Evolutionary conservation across 1,140 invertebrate species (phyloP).

Genomic region (Helicoverpa armigera): DNA sequence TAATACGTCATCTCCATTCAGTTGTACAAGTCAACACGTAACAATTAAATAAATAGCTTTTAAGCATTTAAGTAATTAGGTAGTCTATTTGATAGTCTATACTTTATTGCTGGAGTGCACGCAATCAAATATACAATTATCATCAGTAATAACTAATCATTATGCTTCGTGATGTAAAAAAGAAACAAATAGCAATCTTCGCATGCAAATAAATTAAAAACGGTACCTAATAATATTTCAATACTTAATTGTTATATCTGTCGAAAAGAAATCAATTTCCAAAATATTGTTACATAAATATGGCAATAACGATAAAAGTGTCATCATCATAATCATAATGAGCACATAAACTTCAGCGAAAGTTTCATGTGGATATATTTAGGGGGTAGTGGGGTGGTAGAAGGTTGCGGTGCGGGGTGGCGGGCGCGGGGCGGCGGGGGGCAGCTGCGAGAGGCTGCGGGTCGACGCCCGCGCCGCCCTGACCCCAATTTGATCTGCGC

Average conservation of each 20-base stretch:
- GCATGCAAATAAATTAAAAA: no score
- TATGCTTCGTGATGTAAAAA: not conserved
- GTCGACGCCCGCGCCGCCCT: constrained; percentile 84
- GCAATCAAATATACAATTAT: constrained; percentile 24
- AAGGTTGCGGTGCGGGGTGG: constrained; percentile 52
- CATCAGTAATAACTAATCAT: constrained; percentile 13
- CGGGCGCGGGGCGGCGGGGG: constrained; percentile 51
- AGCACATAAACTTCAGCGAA: constrained; percentile 61
- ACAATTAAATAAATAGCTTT: constrained; percentile 15
- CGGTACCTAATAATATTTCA: no score
- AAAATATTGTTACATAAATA: not conserved
- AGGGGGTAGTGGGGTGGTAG: constrained; percentile 48
- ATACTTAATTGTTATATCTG: no score
- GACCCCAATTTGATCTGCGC: constrained; percentile 81
- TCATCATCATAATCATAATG: constrained; percentile 54
- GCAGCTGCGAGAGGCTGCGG: constrained; percentile 69
- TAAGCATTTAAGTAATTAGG: constrained; percentile 17
- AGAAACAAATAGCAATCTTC: not conserved
- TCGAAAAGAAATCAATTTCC: no score
- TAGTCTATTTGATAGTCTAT: constrained; percentile 16
- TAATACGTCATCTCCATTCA: constrained; percentile 46
- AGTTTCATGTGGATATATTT: constrained; percentile 55
- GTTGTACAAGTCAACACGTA: constrained; percentile 17
- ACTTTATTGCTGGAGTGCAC: constrained; percentile 4
- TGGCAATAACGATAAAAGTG: not conserved